Base-by-base conservation (phyloP, 2,797 vertebrate species). In the Neostethus bicornis region DNA sequence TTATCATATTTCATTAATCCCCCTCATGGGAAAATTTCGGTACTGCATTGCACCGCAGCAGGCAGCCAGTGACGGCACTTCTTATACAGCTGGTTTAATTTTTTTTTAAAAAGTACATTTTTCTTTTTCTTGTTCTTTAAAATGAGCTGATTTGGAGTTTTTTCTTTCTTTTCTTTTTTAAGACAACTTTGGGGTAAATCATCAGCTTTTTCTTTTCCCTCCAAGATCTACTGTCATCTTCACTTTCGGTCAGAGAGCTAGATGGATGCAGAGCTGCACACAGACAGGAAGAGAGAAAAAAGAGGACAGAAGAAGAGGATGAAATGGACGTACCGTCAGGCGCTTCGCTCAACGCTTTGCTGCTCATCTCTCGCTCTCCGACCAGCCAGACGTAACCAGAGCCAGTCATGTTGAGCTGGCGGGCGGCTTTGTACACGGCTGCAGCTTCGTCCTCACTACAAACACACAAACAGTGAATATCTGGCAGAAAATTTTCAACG, bases 331-430 rank as follows among this genome's bases (percentile, higher is more conserved):
- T 90, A 98, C 96, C 96, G 42, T 98, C 96, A 7, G 96, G 96
- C 49, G 96, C 96, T 45, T 97, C 96, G 58, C 90, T 94, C 86
- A 97, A 91, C 51, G 96, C 96, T 61, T 95, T 98, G 70, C 96
- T 95, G 0, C 94, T 96, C 87, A 98, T 96, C 92, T 99, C 96
- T 58, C 96, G 87, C 75, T 98, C 96, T 13, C 96, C 96, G 10
- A 98, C 96, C 87, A 99, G 90, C 97, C 97, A 99, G 61, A 98
- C 96, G 61, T 99, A 99, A 55, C 97, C 95, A 0, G 96, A 93
- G 37, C 96, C 95, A 0, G 96, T 99, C 97, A 99, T 99, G 86
- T 99, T 98, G 72, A 98, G 94, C 82, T 94, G 90, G 12, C 95
- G 93, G 2, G 97, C 97, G 0, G 95, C 92, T 65, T 93, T 95